Evolutionary conservation across 92 coral and sea anemone genomes (phyloP), one percentile per base, ranked within the genome.

Genomic region (Bergia sp.): DNA sequence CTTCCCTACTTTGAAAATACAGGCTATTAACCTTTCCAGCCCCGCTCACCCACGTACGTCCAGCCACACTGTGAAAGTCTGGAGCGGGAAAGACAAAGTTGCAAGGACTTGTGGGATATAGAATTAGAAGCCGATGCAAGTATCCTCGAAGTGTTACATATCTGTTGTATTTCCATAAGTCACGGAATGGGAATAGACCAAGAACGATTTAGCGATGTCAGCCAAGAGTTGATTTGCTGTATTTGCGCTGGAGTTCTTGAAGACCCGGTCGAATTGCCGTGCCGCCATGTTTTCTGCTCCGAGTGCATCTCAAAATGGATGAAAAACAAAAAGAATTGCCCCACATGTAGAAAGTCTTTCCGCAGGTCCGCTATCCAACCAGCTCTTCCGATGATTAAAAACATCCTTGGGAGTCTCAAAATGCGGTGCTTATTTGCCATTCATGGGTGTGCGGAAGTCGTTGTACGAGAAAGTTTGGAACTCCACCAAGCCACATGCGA

Each of bases 261-360:
- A 20, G 94, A 92, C 37, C 94, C 96, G 29, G 86, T 88, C 45
- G 92, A 92, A 80, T 89, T 90, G n/a, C 96, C 90, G 37, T 92
- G 94, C 71, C 88, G 93, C 29, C 96, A 93, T 82, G 90, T 93
- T 77, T 93, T 90, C 47, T 93, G 96, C 73, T 83, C 91, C 5
- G 87, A 82, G 29, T 93, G 96, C 85, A 92, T 93, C 86, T 43
- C 65, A 20, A 80, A 85, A 37, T 91, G 94, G 94, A 43, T 94
- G 45, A 16, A 79, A 47, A 37, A 82, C 4, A 29, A 43, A 5
- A 85, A 90, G 39, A 87, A 79, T 77, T 94, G 96, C 65, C 96
- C 96, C 36, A 90, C 88, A 37, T 94, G 96, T 90, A 77, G 91
- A 61, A 88, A 82, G 73, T 77, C 71, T 20, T 66, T 94, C 37